Evolutionary conservation across 2,113 vertebrate species (phyloP).

Genomic region (Hyperoodon ampullatus): DNA sequence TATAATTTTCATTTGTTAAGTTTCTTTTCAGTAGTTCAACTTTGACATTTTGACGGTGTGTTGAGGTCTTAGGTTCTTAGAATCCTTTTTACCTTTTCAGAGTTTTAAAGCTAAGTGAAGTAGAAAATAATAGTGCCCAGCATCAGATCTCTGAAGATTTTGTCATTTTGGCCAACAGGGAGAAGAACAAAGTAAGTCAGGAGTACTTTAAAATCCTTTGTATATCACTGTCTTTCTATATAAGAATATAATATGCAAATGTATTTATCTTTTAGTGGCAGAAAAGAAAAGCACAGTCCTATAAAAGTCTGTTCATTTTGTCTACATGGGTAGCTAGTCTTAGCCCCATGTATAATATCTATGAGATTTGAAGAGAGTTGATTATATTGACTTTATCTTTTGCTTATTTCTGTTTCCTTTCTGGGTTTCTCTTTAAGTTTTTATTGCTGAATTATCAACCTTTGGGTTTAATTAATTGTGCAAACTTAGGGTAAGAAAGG

Average conservation of each 20-base stretch:
- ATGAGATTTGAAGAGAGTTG: constrained; percentile 2
- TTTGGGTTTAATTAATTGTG: constrained; percentile 43
- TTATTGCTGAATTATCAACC: constrained; percentile 43
- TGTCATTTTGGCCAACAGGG: constrained; percentile 88
- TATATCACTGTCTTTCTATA: background rate
- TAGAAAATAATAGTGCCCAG: constrained; percentile 84
- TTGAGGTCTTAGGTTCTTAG: constrained; percentile 51
- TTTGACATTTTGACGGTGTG: constrained; percentile 10
- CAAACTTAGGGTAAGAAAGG: background rate
- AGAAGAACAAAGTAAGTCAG: constrained; percentile 88
- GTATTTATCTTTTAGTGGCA: constrained; percentile 16
- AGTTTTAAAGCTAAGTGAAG: constrained; percentile 91
- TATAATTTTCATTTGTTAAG: constrained; percentile 43
- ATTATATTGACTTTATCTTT: constrained; percentile 48
- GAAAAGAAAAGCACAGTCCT: background rate
- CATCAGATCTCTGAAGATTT: constrained; percentile 91
- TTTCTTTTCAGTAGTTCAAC: constrained; percentile 44
- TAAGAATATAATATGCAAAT: background rate
- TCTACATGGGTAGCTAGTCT: background rate
- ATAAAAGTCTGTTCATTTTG: background rate
- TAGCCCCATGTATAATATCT: background rate
- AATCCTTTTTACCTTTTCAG: constrained; percentile 83
- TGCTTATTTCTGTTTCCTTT: constrained; percentile 43
- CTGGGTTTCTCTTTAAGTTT: constrained; percentile 22
- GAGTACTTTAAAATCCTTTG: constrained; percentile 54